Conservation (phyloP, 2,888 invertebrate genomes). For the Trilocha varians region DNA sequence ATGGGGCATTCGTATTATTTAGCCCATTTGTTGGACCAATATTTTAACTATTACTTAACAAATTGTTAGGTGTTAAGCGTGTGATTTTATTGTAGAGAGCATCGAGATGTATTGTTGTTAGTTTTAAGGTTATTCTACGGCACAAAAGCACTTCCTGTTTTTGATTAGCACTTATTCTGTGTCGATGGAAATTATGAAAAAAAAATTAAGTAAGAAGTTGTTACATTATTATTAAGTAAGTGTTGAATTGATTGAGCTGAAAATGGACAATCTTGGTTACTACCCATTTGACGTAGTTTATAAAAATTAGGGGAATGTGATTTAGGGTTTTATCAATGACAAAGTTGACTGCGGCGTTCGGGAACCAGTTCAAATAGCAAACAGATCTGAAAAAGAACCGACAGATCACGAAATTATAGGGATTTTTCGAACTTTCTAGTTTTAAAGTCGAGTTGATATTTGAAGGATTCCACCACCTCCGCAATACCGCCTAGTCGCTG, state of each 20-base stretch:
- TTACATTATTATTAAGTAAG: slow-evolving; percentile 74
- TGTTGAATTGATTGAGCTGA: slow-evolving; percentile 72
- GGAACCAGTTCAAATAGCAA: slow-evolving; percentile 31
- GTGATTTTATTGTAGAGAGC: slow-evolving; percentile 72
- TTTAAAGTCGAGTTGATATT: too few relatives aligned
- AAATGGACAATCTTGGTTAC: slow-evolving; percentile 71
- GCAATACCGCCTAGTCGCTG: slow-evolving; percentile 72
- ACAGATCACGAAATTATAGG: too few relatives aligned
- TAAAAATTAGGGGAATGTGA: slow-evolving; percentile 67
- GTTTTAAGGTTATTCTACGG: slow-evolving; percentile 71
- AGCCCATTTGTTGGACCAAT: slow-evolving; percentile 75
- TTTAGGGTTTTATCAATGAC: slow-evolving; percentile 73
- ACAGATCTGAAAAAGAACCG: too few relatives aligned
- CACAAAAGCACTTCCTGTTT: slow-evolving; percentile 74
- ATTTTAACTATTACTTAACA: slow-evolving; percentile 74
- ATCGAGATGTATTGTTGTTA: slow-evolving; percentile 73
- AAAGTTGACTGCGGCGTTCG: slow-evolving; percentile 67
- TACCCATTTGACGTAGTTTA: slow-evolving; percentile 65
- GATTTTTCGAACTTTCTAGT: too few relatives aligned
- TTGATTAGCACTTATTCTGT: slow-evolving; percentile 74
- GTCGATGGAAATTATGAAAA: slow-evolving; percentile 69
- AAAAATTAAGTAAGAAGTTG: slow-evolving; percentile 71
- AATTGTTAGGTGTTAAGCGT: slow-evolving; percentile 74
- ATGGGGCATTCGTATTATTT: slow-evolving; percentile 74
- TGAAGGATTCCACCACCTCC: slow-evolving; percentile 26